Percentiles rank a stretch among this genome's conserved stretches.
Conservation (phyloP, 1,140 invertebrate species). For the Drosophila truncata region DNA sequence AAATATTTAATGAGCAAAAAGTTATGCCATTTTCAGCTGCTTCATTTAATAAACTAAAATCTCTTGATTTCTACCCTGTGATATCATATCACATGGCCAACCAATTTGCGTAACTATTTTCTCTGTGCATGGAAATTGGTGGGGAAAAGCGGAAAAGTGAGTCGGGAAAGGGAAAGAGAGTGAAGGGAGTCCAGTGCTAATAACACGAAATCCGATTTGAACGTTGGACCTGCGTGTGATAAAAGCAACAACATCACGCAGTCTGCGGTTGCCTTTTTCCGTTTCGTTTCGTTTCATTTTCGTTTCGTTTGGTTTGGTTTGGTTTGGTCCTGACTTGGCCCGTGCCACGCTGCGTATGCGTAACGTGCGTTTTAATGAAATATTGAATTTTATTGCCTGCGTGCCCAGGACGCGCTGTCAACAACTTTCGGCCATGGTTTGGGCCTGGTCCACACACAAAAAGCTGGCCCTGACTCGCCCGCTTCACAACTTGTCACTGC, state of each 20-base stretch:
- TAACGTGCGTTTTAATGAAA: slow-evolving; percentile 85
- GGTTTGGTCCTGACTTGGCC: neutral
- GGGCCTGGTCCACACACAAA: slow-evolving; percentile 28
- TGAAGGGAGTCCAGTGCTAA: slow-evolving; percentile 58
- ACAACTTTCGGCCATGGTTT: slow-evolving; percentile 37
- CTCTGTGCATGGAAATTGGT: slow-evolving; percentile 25
- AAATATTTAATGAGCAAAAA: neutral
- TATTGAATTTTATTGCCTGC: slow-evolving; percentile 85
- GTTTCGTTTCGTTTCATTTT: slow-evolving; percentile 44
- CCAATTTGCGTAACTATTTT: slow-evolving; percentile 21
- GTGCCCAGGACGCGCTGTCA: slow-evolving; percentile 65
- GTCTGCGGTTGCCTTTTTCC: slow-evolving; percentile 65
- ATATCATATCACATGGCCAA: neutral
- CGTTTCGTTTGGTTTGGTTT: slow-evolving; percentile 23
- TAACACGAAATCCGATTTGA: slow-evolving; percentile 82
- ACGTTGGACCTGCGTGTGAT: slow-evolving; percentile 76
- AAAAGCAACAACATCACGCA: slow-evolving; percentile 77
- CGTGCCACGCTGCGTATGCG: slow-evolving; percentile 75
- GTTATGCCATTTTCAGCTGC: neutral
- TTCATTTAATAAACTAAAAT: slow-evolving; percentile 4
- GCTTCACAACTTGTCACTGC: slow-evolving; percentile 79
- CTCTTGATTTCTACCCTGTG: neutral
- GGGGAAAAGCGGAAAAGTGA: slow-evolving; percentile 29
- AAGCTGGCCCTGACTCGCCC: slow-evolving; percentile 33
- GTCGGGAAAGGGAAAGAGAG: neutral